phyloP scores from a whole-genome alignment of 2,888 invertebrate species.

The Exephanes ischioxanthus region DNA sequence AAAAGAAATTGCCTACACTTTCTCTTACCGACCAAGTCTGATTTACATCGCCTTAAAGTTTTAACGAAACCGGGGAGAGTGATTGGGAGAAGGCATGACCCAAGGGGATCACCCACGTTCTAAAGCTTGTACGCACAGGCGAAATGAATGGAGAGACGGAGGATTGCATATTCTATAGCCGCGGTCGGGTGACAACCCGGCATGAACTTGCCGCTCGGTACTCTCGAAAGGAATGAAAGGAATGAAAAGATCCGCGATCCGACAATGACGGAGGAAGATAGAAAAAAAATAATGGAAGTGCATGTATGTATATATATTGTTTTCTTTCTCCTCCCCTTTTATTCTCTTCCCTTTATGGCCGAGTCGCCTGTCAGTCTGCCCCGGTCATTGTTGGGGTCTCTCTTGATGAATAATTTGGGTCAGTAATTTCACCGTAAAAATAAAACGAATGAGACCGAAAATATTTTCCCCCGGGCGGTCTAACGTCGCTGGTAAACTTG shows the following conservation, averaged over 20 bases:
- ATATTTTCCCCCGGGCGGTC: neutral
- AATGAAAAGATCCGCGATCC: constrained; percentile 21
- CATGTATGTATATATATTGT: constrained; percentile 5
- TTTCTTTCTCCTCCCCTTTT: constrained; percentile 6
- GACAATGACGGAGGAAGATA: constrained; percentile 20
- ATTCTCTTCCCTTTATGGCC: constrained; percentile 37
- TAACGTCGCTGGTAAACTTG: neutral
- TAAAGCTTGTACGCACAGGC: neutral
- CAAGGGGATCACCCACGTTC: neutral
- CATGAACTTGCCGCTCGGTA: constrained; percentile 16
- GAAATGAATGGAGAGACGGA: neutral
- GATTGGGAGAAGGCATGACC: neutral
- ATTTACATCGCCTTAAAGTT: neutral
- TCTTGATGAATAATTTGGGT: constrained; percentile 59
- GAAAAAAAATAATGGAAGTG: constrained; percentile 35
- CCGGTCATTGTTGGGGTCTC: constrained; percentile 51
- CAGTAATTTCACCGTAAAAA: constrained; percentile 31
- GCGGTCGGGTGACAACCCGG: constrained; percentile 24
- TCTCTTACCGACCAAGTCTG: no score
- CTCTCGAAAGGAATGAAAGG: constrained; percentile 20
- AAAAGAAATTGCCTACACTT: no score
- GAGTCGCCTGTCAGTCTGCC: constrained; percentile 47
- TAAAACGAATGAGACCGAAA: neutral
- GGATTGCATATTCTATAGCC: constrained; percentile 2
- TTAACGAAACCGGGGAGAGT: neutral